Base-by-base conservation (phyloP, 2,888 invertebrate species). In the Caenorhabditis sp. region DNA sequence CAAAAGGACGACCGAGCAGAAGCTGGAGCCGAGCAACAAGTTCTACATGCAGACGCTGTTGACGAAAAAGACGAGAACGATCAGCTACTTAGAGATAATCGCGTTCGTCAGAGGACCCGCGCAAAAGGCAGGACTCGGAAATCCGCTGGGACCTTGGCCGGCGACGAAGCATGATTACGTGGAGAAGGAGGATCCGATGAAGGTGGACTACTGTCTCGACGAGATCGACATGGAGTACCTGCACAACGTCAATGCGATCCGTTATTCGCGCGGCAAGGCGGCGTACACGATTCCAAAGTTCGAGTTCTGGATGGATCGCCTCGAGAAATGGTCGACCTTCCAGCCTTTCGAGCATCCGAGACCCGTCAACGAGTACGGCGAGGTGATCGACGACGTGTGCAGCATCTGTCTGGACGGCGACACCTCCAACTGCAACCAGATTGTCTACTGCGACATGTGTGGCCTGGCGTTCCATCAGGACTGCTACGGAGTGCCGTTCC, bases 371-470 rank as follows among this genome's bases (percentile, higher is more conserved):
- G 48, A 39, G 7, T 20, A 63, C 27, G 70, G 70, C 0, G 30
- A 63, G 32, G 52, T 43, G 20, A 15, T 59, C 7, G 87, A 87
- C 91, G 98, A 98, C 0, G 96, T 98, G 0, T 99, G 99, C 89
- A 96, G 96, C 89, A 97, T 99, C 84, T 99, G 99, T 89, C 94
- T 77, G 93, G 98, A 99, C 87, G 98, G 97, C 1, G 98, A 98
- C 90, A 98, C 97, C 90, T 95, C 97, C 90, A 98, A 98, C 90
- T 95, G 95, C 58, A 99, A 99, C 90, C 97, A 96, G 48, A 99
- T 99, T 84, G 92, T 99, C 56, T 99, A 99, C 91, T 99, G 99
- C 91, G 99, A 99, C 91, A 96, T 98, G 96, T 99, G 99, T 90
- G 98, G 99, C 91, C 91, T 99, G 81, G 96, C 99, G 26, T 98